Evolutionary conservation across 2,797 vertebrate genomes (phyloP), one percentile per base, ranked within the genome.

Genomic region (Periophthalmus magnuspinnatus): DNA sequence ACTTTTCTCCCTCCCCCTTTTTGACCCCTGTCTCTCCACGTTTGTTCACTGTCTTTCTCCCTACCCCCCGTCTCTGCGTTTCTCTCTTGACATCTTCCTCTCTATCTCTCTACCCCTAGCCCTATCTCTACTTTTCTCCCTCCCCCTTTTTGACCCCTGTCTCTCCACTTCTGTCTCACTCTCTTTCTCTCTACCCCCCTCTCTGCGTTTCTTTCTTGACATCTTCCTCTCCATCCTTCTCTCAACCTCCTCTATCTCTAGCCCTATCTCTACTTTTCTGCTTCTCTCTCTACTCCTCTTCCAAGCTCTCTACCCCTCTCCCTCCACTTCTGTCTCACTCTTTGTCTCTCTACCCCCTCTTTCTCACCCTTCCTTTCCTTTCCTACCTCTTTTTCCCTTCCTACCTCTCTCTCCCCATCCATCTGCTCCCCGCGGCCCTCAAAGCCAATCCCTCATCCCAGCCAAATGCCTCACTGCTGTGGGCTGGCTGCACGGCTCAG

Each of bases 371-470:
- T 32, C 14, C 32, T 34, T 4, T 34, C 57, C 34, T 17, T 59
- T 17, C 36, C 32, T 34, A 33, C 33, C 16, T 59, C 14, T 34
- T n/a, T 10, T 68, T 63, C 61, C 45, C 38, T 70, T 80, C 60
- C 57, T 36, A 33, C 19, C 17, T 60, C 16, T 34, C 68, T 63
- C 61, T 80, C 60, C 72, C 76, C 9, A 36, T 87, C 86, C 90
- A 90, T 92, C 88, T 91, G 90, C 78, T 91, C 81, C 81, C 81
- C 74, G 71, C 34, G 52, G 80, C 78, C 86, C 86, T 84, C 75
- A 74, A 68, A 89, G 82, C 88, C 87, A 86, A 78, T 85, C 88
- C 70, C 74, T 77, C 83, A 58, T 81, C 64, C 70, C 69, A 64
- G 90, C 82, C 87, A 89, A 89, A 70, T 77, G 78, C 76, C 78